Conservation (phyloP, 2,797 vertebrate species). For the Psittacula echo region DNA sequence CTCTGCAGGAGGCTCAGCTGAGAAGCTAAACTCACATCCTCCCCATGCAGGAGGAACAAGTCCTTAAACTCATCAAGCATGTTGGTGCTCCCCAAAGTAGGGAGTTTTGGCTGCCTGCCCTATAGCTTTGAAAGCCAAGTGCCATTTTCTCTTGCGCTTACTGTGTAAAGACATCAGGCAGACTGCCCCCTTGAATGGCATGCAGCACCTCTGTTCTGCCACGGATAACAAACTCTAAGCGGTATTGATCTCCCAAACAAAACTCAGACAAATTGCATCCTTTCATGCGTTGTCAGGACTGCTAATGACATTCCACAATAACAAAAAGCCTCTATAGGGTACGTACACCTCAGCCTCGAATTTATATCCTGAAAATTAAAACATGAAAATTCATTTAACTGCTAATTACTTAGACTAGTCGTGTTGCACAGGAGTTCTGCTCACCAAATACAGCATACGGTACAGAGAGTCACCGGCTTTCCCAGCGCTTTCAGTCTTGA, state of each 20-base stretch:
- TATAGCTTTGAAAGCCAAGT: fast-evolving
- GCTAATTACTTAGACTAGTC: background rate
- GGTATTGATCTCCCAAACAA: background rate
- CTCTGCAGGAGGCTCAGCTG: background rate
- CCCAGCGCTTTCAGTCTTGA: constrained; percentile 59
- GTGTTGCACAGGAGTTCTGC: background rate
- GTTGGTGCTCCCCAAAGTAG: background rate
- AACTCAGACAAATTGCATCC: background rate
- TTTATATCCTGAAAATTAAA: background rate
- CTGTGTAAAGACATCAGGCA: background rate
- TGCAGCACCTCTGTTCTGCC: background rate
- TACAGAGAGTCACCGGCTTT: constrained; percentile 85
- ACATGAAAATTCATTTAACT: fast-evolving
- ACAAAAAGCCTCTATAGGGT: background rate
- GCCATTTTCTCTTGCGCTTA: background rate
- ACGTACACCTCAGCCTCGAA: background rate
- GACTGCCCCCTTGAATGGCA: background rate
- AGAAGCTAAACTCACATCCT: background rate
- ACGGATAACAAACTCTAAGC: background rate
- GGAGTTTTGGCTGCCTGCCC: background rate
- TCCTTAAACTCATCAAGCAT: background rate
- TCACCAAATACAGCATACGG: constrained; percentile 80
- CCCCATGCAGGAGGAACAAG: background rate
- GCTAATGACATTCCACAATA: background rate
- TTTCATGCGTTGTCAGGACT: background rate